These are phyloP conservation scores for Prunella strophiata DNA, from an alignment of 2,797 vertebrate genomes.

Conservation along the genomic window DNA sequence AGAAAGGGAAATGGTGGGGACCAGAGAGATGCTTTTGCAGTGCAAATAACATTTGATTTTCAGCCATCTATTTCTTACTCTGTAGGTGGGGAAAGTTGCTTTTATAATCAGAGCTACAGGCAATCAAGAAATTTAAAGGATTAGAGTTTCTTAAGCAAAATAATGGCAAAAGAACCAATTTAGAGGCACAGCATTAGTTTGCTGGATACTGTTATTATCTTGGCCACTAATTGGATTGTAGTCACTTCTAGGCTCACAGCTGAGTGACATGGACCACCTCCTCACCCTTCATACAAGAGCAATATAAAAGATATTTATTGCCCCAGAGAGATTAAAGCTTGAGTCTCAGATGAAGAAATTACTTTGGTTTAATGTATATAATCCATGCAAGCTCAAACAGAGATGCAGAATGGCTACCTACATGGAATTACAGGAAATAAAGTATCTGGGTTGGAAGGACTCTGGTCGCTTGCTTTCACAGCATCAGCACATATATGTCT, in stretches of 20 bases:
- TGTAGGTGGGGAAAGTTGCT: neutral
- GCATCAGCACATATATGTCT: neutral
- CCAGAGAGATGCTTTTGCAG: neutral
- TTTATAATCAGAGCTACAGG: conserved; percentile 16
- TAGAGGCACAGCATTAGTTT: neutral
- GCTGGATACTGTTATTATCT: neutral
- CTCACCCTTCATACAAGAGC: neutral
- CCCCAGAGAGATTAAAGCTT: neutral
- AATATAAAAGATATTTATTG: neutral
- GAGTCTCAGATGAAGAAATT: neutral
- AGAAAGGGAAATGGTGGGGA: neutral
- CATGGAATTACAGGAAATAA: neutral
- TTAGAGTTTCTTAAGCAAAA: conserved; percentile 34
- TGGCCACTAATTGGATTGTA: conserved; percentile 1
- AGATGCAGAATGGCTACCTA: neutral
- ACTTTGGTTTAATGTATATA: neutral
- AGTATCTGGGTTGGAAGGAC: neutral
- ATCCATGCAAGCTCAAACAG: neutral
- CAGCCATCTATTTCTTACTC: neutral
- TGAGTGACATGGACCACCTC: neutral
- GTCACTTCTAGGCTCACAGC: neutral
- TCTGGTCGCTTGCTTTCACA: neutral
- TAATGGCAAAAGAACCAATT: neutral
- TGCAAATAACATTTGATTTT: neutral
- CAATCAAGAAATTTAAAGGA: neutral